Evolutionary conservation across 2,888 invertebrate genomes (phyloP).

Genomic region (Oligia strigilis): DNA sequence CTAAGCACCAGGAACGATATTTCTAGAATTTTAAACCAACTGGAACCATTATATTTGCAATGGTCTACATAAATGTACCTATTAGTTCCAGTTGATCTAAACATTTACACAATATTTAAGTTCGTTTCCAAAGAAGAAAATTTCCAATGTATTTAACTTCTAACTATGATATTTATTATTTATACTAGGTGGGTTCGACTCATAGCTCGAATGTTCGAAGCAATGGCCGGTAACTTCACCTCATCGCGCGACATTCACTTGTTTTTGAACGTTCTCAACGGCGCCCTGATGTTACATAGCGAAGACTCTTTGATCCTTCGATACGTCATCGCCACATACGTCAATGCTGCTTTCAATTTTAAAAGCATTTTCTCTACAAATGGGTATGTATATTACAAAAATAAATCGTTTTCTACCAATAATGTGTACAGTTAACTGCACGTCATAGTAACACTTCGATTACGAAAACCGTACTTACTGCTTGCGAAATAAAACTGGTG

Average conservation of each 20-base stretch:
- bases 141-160: too few species aligned
- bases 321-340: slow-evolving; percentile 98
- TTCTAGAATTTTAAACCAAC: too few species aligned
- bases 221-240: slow-evolving; percentile 99
- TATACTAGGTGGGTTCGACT: slow-evolving; percentile 96
- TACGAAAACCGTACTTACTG: background rate
- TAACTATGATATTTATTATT: too few species aligned
- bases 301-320: slow-evolving; percentile 98
- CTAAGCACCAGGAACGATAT: too few species aligned
- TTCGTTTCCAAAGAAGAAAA: too few species aligned
- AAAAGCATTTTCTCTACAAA: slow-evolving; percentile 99
- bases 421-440: background rate
- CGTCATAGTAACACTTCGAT: background rate
- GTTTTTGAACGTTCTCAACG: slow-evolving; percentile 99
- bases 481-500: background rate
- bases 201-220: slow-evolving; percentile 98
- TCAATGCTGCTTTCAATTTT: slow-evolving; percentile 99
- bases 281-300: slow-evolving; percentile 98
- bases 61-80: too few species aligned
- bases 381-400: slow-evolving; percentile 91
- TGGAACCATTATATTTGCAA: too few species aligned
- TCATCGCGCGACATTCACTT: slow-evolving; percentile 99
- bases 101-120: too few species aligned
- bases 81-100: too few species aligned
- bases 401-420: background rate